Base-by-base conservation (phyloP, 1,140 invertebrate genomes). In the Drosophila repletoides region DNA sequence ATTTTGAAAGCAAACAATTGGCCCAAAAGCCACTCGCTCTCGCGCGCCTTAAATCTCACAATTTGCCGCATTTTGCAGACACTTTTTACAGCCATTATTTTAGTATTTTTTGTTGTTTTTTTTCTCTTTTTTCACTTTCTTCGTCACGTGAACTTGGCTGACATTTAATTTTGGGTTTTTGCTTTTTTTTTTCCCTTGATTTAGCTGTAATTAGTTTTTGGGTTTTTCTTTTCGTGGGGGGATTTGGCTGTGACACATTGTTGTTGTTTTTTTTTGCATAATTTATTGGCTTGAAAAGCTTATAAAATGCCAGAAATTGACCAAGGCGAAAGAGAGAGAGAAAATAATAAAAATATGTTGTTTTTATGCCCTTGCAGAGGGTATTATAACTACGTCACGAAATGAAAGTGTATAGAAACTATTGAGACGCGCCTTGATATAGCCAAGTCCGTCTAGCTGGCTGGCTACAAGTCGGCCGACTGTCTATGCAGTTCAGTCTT, bases 1-100 rank as follows among this genome's bases (percentile, higher is more conserved):
- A 17, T 33, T 40, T 58, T 43, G 43, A 48, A 58, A 65, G 61
- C 61, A 3, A 43, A 43, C 17, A 22, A 31, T 52, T 31, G n/a
- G n/a, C n/a, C n/a, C n/a, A n/a, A n/a, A n/a, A n/a, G n/a, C 21
- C 17, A 17, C n/a, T 43, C 22, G 2, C 5, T 22, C 17, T 22
- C 7, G 9, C 33, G 28, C 29, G 19, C 31, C 19, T 51, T 12
- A 55, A 52, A 52, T 61, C 21, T 24, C 14, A 43, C 29, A 52
- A 55, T 45, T 55, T 60, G 10, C 15, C 4, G 15, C 26, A 36
- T 19, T 43, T 41, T 53, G 5, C 21, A 3, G 24, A 31, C 1
- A 17, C 15, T n/a, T n/a, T n/a, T n/a, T n/a, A n/a, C n/a, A n/a
- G n/a, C n/a, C n/a, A n/a, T n/a, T n/a, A n/a, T n/a, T n/a, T n/a